Evolutionary conservation across 2,888 invertebrate species (phyloP), one percentile per base, ranked within the genome.

Genomic region (Amphiduros pacificus): DNA sequence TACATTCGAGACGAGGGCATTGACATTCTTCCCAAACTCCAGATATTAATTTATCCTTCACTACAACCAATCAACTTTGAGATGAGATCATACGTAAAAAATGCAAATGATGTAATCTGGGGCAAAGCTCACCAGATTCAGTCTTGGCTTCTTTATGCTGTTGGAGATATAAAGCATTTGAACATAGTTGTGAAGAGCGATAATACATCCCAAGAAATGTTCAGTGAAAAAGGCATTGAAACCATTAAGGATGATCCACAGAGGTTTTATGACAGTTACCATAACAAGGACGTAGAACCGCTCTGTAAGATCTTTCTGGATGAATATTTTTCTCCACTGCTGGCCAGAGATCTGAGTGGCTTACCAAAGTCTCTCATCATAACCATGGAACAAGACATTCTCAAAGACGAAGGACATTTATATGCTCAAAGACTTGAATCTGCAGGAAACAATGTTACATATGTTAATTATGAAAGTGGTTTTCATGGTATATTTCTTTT

Each of bases 1-100:
- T 62, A 54, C 51, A 56, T 72, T 22, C 54, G 66, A 20, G 67
- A 69, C 54, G 29, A 53, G 5, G 48, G 50, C 14, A 31, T 44
- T 48, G 26, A 26, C 26, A 48, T 49, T 6, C 49, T 27, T 27
- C 62, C 59, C 36, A 36, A 36, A 36, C 9, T 36, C 11, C 36
- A 36, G 17, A 11, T 36, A 17, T 17, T 36, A 36, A 9, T 36
- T 17, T 36, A 36, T 36, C 36, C 36, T 17, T 9, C 36, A 11
- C 17, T 36, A 36, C 36, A 36, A 36, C 36, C 36, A 11, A 11
- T 11, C 36, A 17, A 36, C 36, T 36, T 36, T 17, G 11, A 36
- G 17, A 36, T 36, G 36, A 9, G 9, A 9, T 36, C 36, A 17
- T 36, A 11, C 36, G 17, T 17, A 9, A 36, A 9, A 36, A n/a